Percentiles rank a stretch among this genome's conserved stretches.
phyloP scores from a whole-genome alignment of 2,888 invertebrate genomes.

The Lepidonotus clava region DNA sequence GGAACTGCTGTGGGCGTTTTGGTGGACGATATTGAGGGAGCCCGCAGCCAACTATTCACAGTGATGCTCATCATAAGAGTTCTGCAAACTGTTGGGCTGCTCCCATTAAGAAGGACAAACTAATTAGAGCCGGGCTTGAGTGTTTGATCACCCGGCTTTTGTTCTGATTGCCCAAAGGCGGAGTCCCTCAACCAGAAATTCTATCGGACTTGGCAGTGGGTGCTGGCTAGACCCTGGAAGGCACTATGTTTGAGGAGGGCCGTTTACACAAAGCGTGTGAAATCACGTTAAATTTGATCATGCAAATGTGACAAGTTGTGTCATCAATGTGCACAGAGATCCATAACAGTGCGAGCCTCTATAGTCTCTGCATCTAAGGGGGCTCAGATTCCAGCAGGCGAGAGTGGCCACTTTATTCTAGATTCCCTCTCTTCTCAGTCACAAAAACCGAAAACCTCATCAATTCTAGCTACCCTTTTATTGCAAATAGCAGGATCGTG shows the following conservation, averaged over 20 bases:
- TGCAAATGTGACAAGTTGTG: conserved; percentile 39
- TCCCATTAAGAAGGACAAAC: conserved; percentile 40
- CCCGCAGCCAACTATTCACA: conserved; percentile 3
- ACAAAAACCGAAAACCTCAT: too few species aligned
- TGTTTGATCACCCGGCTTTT: conserved; percentile 35
- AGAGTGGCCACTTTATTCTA: too few species aligned
- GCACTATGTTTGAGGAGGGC: neutral
- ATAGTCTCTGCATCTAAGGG: too few species aligned
- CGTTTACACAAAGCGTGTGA: neutral
- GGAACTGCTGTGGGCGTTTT: conserved; percentile 11
- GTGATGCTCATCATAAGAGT: neutral
- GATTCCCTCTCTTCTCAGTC: too few species aligned
- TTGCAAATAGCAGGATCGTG: too few species aligned
- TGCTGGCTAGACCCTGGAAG: neutral
- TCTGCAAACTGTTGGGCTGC: conserved; percentile 42
- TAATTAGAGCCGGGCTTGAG: conserved; percentile 13
- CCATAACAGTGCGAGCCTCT: conserved; percentile 20
- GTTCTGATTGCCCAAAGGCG: conserved; percentile 35
- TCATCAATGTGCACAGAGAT: conserved; percentile 9
- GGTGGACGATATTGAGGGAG: conserved; percentile 32
- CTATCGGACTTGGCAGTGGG: neutral
- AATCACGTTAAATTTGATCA: conserved; percentile 39
- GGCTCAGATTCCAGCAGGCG: too few species aligned
- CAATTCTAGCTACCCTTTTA: too few species aligned
- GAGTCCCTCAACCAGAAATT: neutral